Percentiles rank a stretch among this genome's conserved stretches.
These are phyloP conservation scores for Anthopleura sola DNA, from an alignment of 64 coral and sea anemone species.

Conservation along the genomic window DNA sequence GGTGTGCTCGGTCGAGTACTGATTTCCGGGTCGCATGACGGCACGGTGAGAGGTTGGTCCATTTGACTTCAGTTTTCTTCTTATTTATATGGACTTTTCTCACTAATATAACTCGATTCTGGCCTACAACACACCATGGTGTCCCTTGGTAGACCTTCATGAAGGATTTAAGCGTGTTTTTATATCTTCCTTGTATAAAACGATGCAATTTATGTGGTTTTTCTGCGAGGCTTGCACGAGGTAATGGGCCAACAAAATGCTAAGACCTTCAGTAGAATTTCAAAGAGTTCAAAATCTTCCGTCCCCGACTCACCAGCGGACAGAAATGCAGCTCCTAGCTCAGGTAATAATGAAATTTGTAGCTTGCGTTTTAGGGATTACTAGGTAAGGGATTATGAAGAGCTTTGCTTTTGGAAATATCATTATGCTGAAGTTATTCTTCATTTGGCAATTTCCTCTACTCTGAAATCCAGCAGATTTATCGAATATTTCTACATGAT, in stretches of 20 bases:
- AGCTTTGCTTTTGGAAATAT: background rate
- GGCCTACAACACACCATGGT: background rate
- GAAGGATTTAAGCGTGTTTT: background rate
- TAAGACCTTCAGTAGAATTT: conserved; percentile 15
- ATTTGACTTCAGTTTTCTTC: background rate
- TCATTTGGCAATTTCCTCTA: background rate
- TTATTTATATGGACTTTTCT: background rate
- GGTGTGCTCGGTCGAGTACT: conserved; percentile 27
- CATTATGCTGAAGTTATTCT: background rate
- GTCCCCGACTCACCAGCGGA: background rate
- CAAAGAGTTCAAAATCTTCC: conserved; percentile 4
- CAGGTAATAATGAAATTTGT: background rate
- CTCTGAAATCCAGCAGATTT: background rate
- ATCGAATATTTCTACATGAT: background rate
- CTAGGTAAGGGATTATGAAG: background rate
- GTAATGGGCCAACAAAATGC: conserved; percentile 41
- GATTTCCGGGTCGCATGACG: conserved; percentile 92
- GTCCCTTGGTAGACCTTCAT: background rate
- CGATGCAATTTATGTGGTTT: background rate
- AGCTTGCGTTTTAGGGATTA: background rate
- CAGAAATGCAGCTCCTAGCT: background rate
- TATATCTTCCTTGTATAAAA: background rate
- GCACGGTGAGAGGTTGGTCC: background rate
- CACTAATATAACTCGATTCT: background rate
- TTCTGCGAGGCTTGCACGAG: background rate